Conservation (phyloP, 1,140 invertebrate species). For the Octopus sinensis region DNA sequence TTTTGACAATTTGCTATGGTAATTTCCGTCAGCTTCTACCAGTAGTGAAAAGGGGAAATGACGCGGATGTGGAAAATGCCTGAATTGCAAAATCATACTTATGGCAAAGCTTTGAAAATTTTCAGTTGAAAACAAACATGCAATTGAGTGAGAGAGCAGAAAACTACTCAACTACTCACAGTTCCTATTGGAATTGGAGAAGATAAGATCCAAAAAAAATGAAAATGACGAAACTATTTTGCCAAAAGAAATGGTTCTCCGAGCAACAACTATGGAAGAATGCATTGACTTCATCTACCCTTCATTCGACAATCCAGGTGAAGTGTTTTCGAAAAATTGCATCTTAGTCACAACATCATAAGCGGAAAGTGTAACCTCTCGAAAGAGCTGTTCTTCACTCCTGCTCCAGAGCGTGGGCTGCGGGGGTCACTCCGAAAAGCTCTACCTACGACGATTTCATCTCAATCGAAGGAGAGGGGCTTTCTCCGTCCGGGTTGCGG, state of each 20-base stretch:
- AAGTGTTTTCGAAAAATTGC: background rate
- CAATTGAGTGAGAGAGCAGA: background rate
- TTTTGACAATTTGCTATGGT: background rate
- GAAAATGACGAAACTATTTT: background rate
- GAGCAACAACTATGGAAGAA: background rate
- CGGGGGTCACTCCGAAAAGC: no score
- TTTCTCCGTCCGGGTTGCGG: no score
- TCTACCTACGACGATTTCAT: no score
- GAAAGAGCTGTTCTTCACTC: no score
- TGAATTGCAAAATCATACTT: background rate
- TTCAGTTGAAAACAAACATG: background rate
- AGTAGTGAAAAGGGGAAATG: background rate
- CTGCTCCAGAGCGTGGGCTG: no score
- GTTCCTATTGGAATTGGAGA: no score
- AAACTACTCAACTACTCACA: background rate
- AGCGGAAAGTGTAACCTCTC: no score
- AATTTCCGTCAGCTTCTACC: background rate
- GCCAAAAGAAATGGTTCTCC: background rate
- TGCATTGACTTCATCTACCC: conserved; percentile 8
- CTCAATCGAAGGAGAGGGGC: no score
- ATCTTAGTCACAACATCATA: background rate
- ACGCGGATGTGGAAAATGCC: background rate
- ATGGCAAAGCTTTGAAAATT: background rate
- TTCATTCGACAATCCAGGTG: background rate
- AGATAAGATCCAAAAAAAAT: no score